A percentile compares a stretch with the other conserved stretches of the same genome.
Evolutionary conservation across 2,113 vertebrate species (phyloP).

Genomic region (Paracanthobrama guichenoti): DNA sequence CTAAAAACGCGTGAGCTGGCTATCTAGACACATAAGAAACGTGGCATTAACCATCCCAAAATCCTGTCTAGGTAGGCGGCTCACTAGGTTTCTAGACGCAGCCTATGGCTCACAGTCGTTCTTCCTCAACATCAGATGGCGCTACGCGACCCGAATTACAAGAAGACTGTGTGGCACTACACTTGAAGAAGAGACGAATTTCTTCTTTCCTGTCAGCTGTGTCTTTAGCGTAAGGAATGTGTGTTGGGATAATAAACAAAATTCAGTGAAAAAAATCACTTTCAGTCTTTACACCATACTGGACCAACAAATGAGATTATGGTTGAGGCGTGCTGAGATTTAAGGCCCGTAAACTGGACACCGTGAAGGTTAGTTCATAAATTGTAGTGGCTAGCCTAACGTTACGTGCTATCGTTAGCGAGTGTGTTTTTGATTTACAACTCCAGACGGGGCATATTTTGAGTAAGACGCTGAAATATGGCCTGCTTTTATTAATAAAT

Average conservation of each 20-base stretch:
- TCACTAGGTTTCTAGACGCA: background rate
- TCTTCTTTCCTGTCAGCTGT: background rate
- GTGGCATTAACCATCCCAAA: background rate
- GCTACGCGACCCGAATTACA: background rate
- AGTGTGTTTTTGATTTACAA: conserved; percentile 18
- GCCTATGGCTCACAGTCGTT: background rate
- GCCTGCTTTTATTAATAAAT: no score
- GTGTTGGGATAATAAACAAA: background rate
- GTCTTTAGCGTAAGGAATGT: background rate
- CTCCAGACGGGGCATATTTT: background rate
- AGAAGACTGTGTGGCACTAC: background rate
- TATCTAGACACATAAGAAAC: background rate
- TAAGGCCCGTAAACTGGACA: background rate
- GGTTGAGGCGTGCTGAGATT: conserved; percentile 1
- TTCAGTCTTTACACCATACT: background rate
- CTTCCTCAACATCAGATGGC: conserved; percentile 33
- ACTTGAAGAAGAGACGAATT: background rate
- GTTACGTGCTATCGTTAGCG: background rate
- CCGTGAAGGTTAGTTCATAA: conserved; percentile 9
- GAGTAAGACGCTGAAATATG: no score
- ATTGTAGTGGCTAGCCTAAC: background rate
- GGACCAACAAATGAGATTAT: conserved; percentile 20
- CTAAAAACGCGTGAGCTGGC: background rate
- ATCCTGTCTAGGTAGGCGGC: conserved; percentile 5
- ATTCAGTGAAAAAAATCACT: background rate